Conservation (phyloP, 2,797 vertebrate species). For the Falco concolor region DNA sequence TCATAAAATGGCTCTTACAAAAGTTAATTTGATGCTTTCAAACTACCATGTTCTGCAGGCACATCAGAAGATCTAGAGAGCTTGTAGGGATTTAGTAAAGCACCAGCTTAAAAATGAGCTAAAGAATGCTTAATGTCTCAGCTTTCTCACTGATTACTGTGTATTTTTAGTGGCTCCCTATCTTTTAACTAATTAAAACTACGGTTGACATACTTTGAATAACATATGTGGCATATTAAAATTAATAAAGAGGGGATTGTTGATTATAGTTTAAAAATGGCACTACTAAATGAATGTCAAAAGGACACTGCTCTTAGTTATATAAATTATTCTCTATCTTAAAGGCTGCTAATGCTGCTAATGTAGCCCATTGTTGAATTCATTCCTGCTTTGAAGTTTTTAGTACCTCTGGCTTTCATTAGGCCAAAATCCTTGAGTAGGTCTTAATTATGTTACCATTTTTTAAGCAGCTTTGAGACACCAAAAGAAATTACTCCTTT, state of each 20-base stretch:
- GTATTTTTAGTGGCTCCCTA: constrained; percentile 21
- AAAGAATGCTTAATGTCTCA: constrained; percentile 19
- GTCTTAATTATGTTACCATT: background rate
- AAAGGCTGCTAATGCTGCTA: background rate
- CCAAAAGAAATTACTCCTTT: background rate
- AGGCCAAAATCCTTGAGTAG: background rate
- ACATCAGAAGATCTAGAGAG: background rate
- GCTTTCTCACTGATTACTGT: constrained; percentile 35
- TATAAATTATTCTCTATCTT: background rate
- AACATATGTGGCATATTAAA: background rate
- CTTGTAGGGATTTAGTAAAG: constrained; percentile 42
- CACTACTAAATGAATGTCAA: background rate
- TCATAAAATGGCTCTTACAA: background rate
- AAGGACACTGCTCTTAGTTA: background rate
- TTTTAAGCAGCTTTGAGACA: constrained; percentile 11
- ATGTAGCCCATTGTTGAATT: background rate
- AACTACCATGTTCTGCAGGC: background rate
- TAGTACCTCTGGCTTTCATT: background rate
- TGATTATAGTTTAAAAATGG: background rate
- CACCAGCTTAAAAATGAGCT: constrained; percentile 15
- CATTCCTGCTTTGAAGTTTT: background rate
- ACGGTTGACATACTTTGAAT: background rate
- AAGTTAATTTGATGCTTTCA: background rate
- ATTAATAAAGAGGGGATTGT: background rate
- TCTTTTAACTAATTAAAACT: constrained; percentile 32